Base-by-base conservation (phyloP, 92 coral and sea anemone genomes). In the Palythoa caribaeorum region DNA sequence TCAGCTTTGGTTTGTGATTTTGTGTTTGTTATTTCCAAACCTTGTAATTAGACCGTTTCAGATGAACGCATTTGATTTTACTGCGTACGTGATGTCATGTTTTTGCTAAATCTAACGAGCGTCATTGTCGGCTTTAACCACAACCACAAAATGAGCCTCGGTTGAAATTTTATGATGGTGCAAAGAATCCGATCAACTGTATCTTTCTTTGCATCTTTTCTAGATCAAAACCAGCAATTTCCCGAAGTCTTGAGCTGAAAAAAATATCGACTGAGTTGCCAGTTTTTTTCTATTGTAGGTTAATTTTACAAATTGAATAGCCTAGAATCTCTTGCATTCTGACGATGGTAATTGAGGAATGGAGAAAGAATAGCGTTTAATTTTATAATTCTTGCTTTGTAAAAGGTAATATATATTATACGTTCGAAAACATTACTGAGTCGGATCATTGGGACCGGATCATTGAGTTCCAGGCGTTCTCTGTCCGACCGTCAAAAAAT, bases 21-120 rank as follows among this genome's bases (percentile, higher is more conserved):
- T 38, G 13, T 28, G 21, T 70, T 70, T 28, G 47, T 70, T 70
- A 20, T 28, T 35, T 36, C 16, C 16, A n/a, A 21, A 51, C 9
- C 10, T 20, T 21, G 12, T 75, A 48, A 75, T 75, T 51, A 75
- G 48, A n/a, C 54, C 63, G 80, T 76, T 76, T 76, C 80, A 76
- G 80, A 13, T 76, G 80, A 76, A 52, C 60, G 80, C 55, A 20
- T 28, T 76, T 9, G 50, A 8, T 44, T n/a, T 17, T n/a, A n/a
- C 21, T n/a, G 70, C 60, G 63, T 76, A 76, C 80, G 80, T 76
- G 80, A 76, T 76, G 80, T 21, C 28, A 28, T 50, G 47, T 70
- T 76, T 51, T 12, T 16, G 7, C 39, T 19, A 73, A 40, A 39
- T 38, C 53, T 40, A 76, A 51, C 50, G 65, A 51, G 60, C 63